Percentiles rank a stretch among this genome's conserved stretches.
Evolutionary conservation across 2,113 vertebrate genomes (phyloP).

Genomic region (Eublepharis macularius): DNA sequence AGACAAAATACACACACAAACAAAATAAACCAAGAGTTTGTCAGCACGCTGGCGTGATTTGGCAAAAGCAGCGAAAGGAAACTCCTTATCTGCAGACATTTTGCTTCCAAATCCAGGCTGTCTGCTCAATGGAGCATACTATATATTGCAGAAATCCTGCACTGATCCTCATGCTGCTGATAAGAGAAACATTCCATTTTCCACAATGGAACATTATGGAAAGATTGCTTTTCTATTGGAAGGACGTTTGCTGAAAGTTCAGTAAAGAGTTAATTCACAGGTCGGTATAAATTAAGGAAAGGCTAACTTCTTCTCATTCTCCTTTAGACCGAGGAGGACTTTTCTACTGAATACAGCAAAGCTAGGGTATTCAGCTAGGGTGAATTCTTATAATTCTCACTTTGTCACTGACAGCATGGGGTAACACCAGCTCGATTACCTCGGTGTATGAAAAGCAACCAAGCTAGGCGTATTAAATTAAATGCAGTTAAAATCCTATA

Average conservation of each 20-base stretch:
- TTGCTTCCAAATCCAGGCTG: conserved; percentile 52
- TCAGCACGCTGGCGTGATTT: conserved; percentile 13
- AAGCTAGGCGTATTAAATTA: no score
- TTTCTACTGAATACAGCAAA: not conserved
- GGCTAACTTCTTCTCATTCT: not conserved
- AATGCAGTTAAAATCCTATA: not conserved
- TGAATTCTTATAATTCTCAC: not conserved
- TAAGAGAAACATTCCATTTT: conserved; percentile 49
- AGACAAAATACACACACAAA: not conserved
- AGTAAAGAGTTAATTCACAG: not conserved
- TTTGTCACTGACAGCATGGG: not conserved
- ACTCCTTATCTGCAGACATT: conserved; percentile 51
- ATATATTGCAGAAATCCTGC: conserved; percentile 41
- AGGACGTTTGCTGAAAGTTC: conserved; percentile 40
- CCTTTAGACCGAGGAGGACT: not conserved
- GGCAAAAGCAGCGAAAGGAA: conserved; percentile 47
- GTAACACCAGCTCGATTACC: not conserved
- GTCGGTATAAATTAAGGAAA: conserved; percentile 29
- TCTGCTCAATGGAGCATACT: conserved; percentile 34
- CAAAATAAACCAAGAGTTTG: conserved; percentile 48
- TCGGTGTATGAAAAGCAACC: not conserved
- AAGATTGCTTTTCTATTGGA: conserved; percentile 27
- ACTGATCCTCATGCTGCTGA: conserved; percentile 46
- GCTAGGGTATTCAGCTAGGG: not conserved
- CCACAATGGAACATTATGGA: conserved; percentile 36